Percentiles rank a stretch among this genome's conserved stretches.
phyloP scores from a whole-genome alignment of 1,140 invertebrate genomes.

The Listronotus oregonensis region DNA sequence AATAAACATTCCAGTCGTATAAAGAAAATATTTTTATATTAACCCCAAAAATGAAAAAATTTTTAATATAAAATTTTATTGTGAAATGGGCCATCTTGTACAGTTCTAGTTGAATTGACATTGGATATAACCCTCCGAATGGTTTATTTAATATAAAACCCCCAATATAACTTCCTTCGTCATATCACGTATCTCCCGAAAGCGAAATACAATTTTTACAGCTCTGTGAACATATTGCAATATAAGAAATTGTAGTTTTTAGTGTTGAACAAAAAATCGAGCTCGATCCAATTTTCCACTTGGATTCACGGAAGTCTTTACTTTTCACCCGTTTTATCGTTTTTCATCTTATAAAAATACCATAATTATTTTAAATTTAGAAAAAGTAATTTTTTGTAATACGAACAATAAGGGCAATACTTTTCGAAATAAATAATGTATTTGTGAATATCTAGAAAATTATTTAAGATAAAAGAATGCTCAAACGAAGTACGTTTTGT shows the following conservation, averaged over 20 bases:
- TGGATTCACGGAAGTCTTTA: constrained; percentile 2
- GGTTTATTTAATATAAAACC: constrained; percentile 38
- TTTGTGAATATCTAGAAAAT: too few species aligned
- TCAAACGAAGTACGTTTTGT: too few species aligned
- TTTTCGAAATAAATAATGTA: too few species aligned
- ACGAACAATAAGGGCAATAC: too few species aligned
- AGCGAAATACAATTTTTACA: constrained; percentile 38
- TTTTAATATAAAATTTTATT: constrained; percentile 37
- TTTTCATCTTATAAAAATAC: constrained; percentile 8
- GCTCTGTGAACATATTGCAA: constrained; percentile 35
- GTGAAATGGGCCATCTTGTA: constrained; percentile 35
- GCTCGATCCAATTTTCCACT: constrained; percentile 26
- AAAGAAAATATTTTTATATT: too few species aligned
- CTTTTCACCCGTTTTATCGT: constrained; percentile 15
- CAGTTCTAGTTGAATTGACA: constrained; percentile 30
- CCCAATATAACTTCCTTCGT: constrained; percentile 34
- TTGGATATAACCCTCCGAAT: constrained; percentile 33
- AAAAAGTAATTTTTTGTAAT: too few species aligned
- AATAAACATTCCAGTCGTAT: too few species aligned
- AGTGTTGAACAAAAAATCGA: constrained; percentile 31
- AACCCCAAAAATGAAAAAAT: background rate
- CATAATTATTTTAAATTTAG: background rate
- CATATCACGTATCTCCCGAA: constrained; percentile 33
- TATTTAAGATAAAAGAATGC: too few species aligned
- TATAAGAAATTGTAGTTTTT: constrained; percentile 40